Evolutionary conservation across 2,113 vertebrate species (phyloP).

Genomic region (Odocoileus virginianus): DNA sequence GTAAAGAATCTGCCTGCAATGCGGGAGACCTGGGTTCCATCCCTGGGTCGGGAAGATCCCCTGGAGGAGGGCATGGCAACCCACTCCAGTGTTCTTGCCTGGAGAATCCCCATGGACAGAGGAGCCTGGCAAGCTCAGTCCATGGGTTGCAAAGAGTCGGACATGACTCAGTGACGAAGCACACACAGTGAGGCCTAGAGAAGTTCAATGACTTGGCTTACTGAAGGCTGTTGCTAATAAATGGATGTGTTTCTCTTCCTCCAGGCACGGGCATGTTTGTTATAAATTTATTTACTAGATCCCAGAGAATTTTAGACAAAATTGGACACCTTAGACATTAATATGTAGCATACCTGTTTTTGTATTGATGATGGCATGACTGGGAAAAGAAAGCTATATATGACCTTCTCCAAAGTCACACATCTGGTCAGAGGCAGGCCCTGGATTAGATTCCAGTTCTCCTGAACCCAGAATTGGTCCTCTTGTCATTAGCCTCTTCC

Average conservation of each 20-base stretch:
- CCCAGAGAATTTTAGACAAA: not conserved
- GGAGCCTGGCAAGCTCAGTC: not conserved
- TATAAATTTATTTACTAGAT: not conserved
- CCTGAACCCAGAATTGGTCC: not conserved
- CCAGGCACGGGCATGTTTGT: not conserved
- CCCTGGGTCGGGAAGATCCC: not conserved
- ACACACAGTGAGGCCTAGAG: not conserved
- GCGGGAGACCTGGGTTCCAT: not conserved
- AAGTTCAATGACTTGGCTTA: not conserved
- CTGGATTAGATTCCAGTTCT: not conserved
- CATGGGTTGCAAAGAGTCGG: accelerated
- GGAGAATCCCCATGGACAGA: not conserved
- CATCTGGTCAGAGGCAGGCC: not conserved
- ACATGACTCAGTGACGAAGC: accelerated
- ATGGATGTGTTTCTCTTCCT: not conserved
- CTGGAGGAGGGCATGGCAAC: not conserved
- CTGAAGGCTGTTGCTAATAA: not conserved
- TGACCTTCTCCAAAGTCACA: not conserved
- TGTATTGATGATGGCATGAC: not conserved
- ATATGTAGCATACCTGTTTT: not conserved
- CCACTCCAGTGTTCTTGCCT: not conserved
- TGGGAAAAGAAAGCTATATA: not conserved
- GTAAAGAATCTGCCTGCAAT: not conserved
- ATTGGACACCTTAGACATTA: not conserved
- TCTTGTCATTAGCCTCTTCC: not conserved